Base-by-base conservation (phyloP, 2,888 invertebrate species). In the Ochropleura plecta region DNA sequence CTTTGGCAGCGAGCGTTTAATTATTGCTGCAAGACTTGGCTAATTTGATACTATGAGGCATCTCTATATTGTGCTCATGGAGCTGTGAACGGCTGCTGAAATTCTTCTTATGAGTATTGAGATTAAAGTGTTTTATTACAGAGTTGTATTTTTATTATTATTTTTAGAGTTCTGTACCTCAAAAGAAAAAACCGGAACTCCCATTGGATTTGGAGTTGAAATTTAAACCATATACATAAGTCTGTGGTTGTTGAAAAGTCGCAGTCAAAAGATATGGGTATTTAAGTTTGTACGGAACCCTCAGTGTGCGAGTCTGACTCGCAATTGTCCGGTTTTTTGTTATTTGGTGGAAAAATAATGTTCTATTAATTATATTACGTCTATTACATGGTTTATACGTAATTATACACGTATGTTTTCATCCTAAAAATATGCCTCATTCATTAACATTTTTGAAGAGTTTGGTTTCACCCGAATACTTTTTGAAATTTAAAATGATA, bases 1-100 rank as follows among this genome's bases (percentile, higher is more conserved):
- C 87, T 89, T 88, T 83, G 87, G 87, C 81, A 82, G 70, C 77
- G 77, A 90, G 86, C 92, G 92, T 94, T 93, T 94, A 95, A 95
- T 95, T 94, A 94, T 93, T 91, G 92, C 90, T 89, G 90, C 92
- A 91, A 93, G 94, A 92, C 92, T 92, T 91, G 84, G 92, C 93
- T 94, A 93, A 95, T 94, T 94, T 93, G 91, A 93, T 93, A 92
- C 92, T 90, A 89, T 88, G 90, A 91, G 87, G 91, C 89, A 91
- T 92, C 89, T 90, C 89, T 88, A 90, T 92, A 92, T 92, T 92
- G 91, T 90, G 91, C 84, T 91, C 88, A 82, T 79, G 86, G 90
- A 90, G 86, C 87, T 87, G 88, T 88, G 79, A 76, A 84, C 82
- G 88, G 82, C 88, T 87, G 87, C 69, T 84, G 74, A 83, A 90